Evolutionary conservation across 1,140 invertebrate genomes (phyloP), one percentile per base, ranked within the genome.

Genomic region (Drosophila jambulina): DNA sequence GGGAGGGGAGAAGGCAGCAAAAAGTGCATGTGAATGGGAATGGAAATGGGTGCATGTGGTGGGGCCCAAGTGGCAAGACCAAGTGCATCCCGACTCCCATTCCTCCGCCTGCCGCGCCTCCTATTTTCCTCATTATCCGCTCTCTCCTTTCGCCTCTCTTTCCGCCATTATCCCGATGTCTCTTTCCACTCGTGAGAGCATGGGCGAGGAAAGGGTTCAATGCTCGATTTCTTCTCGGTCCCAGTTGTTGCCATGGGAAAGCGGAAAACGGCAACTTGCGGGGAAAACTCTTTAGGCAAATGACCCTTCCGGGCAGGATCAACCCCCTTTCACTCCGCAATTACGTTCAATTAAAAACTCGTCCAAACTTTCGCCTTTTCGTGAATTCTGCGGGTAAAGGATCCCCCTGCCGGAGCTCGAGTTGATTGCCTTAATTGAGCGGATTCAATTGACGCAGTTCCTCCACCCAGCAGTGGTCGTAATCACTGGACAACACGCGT

Each of bases 371-470:
- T 53, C 34, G 7, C 15, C 13, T 5, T 59, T 62, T 54, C 32
- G 34, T n/a, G 8, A 71, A 76, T 68, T 76, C 85, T 90, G 85
- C 85, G 86, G 85, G 85, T 61, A 78, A 56, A 84, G 84, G 80
- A 88, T 88, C 78, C 61, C 21, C 53, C 34, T n/a, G 21, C 36
- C n/a, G 4, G 15, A 17, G 23, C 8, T 13, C 42, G 27, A 38
- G 40, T 74, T 80, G 77, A 80, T 80, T 79, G 77, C 62, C 80
- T 87, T 80, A 87, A 87, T 87, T 87, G 84, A 69, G 53, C 8
- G 45, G 71, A 69, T 75, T 79, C 29, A 74, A 79, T 79, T 79
- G 51, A 59, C 15, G 51, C 60, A 61, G 38, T 77, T 65, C 43
- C 46, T 34, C 70, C 57, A 54, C 38, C 67, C 19, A 58, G 51